Percentiles rank a stretch among this genome's conserved stretches.
Evolutionary conservation across 2,888 invertebrate genomes (phyloP).

Genomic region (Itoplectis maculator): DNA sequence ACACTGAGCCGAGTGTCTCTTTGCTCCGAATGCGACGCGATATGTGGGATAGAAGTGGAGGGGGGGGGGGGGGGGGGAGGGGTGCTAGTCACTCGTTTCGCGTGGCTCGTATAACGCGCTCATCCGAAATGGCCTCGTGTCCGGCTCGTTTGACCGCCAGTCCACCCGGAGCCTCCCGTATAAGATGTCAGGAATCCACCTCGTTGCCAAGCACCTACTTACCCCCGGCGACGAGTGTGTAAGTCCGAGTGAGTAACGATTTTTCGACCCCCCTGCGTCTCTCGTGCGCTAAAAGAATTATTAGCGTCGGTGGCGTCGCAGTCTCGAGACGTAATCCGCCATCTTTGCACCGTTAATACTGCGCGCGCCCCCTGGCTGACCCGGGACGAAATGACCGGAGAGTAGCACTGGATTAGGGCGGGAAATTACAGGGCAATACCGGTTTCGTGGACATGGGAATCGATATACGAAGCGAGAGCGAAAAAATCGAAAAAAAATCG

Average conservation of each 20-base stretch:
- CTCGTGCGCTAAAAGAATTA: conserved; percentile 39
- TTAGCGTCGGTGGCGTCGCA: conserved; percentile 23
- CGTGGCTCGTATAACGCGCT: conserved; percentile 71
- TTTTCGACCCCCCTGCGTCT: conserved; percentile 8
- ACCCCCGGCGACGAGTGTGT: conserved; percentile 37
- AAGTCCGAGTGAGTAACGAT: conserved; percentile 16
- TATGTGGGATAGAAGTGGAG: too few species aligned
- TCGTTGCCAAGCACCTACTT: conserved; percentile 53
- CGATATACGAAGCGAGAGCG: too few species aligned
- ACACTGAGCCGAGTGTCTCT: conserved; percentile 47
- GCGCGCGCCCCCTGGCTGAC: too few species aligned
- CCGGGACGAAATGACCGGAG: neutral
- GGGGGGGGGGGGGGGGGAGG: neutral
- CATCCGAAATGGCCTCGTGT: conserved; percentile 60
- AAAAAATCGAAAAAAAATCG: too few species aligned
- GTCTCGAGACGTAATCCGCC: neutral
- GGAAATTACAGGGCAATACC: neutral
- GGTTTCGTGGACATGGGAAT: too few species aligned
- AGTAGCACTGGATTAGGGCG: neutral
- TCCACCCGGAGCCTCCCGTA: neutral
- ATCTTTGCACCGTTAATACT: neutral
- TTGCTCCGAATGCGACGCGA: neutral
- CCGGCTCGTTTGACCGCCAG: conserved; percentile 65
- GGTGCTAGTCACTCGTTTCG: conserved; percentile 64
- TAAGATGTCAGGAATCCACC: conserved; percentile 57